Evolutionary conservation across 2,113 vertebrate genomes (phyloP).

Genomic region (Colistium nudipinnis): DNA sequence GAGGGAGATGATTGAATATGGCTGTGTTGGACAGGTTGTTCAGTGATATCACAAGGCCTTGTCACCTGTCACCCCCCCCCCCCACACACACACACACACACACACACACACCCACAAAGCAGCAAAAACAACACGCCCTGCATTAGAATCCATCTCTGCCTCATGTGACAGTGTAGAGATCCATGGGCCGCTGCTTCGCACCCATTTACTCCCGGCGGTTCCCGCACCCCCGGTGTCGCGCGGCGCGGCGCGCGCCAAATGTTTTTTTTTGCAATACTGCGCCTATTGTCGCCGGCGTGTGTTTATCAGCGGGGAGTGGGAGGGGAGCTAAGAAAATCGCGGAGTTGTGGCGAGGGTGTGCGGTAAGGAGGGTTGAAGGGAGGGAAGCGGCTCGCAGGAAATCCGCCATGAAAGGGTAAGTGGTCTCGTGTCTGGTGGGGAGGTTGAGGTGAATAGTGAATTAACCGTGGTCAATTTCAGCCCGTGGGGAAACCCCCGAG

Average conservation of each 20-base stretch:
- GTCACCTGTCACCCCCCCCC: conserved; percentile 1
- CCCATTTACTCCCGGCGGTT: conserved; percentile 11
- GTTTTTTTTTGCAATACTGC: conserved; percentile 14
- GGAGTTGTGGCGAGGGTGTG: neutral
- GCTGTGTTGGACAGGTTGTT: conserved; percentile 18
- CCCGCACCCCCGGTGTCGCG: too few relatives aligned
- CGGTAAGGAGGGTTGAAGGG: neutral
- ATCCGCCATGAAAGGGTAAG: conserved; percentile 26
- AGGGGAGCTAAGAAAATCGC: conserved; percentile 56
- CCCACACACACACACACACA: neutral
- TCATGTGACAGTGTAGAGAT: conserved; percentile 39
- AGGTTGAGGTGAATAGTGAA: conserved; percentile 25
- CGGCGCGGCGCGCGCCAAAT: conserved; percentile 13
- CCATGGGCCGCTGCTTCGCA: neutral
- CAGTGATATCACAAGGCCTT: conserved; percentile 48
- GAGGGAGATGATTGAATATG: conserved; percentile 18
- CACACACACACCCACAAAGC: neutral
- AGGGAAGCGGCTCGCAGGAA: conserved; percentile 38
- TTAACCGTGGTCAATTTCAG: neutral
- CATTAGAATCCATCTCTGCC: conserved; percentile 28
- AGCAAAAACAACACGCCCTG: conserved; percentile 32
- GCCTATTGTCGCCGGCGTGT: conserved; percentile 40
- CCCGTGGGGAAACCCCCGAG: conserved; percentile 16
- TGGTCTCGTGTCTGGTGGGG: conserved; percentile 5
- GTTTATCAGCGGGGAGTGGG: conserved; percentile 23